Conservation (phyloP, 2,888 invertebrate species). For the Lymantria dispar region DNA sequence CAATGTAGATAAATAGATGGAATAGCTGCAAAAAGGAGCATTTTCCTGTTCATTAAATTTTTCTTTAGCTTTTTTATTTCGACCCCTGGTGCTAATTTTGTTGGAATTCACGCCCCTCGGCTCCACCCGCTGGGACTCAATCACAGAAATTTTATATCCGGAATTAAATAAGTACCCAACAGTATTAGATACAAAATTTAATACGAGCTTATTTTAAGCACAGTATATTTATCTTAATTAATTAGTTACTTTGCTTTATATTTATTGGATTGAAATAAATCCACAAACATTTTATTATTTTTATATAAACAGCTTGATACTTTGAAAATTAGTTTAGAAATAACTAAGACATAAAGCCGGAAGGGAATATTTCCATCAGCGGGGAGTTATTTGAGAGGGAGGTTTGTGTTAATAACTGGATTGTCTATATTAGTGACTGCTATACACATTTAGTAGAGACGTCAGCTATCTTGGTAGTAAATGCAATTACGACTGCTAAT, state of each 20-base stretch:
- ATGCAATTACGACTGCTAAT: constrained; percentile 79
- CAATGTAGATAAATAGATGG: constrained; percentile 83
- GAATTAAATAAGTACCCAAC: constrained; percentile 82
- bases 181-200: constrained; percentile 76
- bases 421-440: constrained; percentile 73
- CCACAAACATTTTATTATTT: constrained; percentile 30
- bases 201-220: constrained; percentile 74
- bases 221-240: constrained; percentile 66
- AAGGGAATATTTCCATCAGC: constrained; percentile 71
- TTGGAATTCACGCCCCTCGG: constrained; percentile 83
- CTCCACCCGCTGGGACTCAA: constrained; percentile 80
- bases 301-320: constrained; percentile 18
- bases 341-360: constrained; percentile 57
- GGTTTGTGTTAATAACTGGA: constrained; percentile 77
- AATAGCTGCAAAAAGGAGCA: constrained; percentile 83
- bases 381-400: constrained; percentile 70
- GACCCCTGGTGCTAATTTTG: constrained; percentile 84
- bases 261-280: constrained; percentile 35
- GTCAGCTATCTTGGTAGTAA: constrained; percentile 76
- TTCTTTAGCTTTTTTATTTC: constrained; percentile 83
- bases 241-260: constrained; percentile 48
- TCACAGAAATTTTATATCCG: constrained; percentile 83
- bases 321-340: constrained; percentile 28
- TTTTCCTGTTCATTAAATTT: constrained; percentile 84
- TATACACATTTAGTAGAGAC: constrained; percentile 69